These are phyloP conservation scores for Catagonus wagneri DNA, from an alignment of 2,113 vertebrate species.

Conservation along the genomic window DNA sequence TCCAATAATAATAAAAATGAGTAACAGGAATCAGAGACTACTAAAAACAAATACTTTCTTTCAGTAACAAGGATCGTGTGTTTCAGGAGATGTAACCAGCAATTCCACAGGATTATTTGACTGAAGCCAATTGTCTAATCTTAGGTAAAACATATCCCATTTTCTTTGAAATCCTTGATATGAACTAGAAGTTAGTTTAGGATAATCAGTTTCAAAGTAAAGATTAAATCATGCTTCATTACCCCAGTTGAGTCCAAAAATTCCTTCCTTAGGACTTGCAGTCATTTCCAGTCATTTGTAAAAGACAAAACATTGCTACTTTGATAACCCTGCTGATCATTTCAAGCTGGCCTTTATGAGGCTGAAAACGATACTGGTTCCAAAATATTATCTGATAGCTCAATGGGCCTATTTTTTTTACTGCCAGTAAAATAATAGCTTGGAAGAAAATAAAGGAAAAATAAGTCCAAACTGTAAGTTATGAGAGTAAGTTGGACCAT, in stretches of 20 bases:
- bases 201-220: slow-evolving; percentile 64
- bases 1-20: background rate
- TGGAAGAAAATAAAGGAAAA: slow-evolving; percentile 71
- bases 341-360: slow-evolving; percentile 57
- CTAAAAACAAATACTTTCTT: background rate
- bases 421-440: slow-evolving; percentile 65
- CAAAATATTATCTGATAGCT: slow-evolving; percentile 57
- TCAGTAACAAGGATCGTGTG: slow-evolving; percentile 39
- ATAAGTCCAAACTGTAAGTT: slow-evolving; percentile 57
- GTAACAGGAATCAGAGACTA: background rate
- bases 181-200: slow-evolving; percentile 61
- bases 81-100: slow-evolving; percentile 31
- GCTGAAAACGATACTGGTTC: background rate
- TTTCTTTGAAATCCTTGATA: slow-evolving; percentile 62
- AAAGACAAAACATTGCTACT: slow-evolving; percentile 58
- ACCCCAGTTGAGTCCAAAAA: background rate
- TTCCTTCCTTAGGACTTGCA: slow-evolving; percentile 39
- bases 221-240: slow-evolving; percentile 64
- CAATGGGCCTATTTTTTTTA: background rate
- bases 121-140: slow-evolving; percentile 26
- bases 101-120: background rate
- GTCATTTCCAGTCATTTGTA: slow-evolving; percentile 60
- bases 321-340: slow-evolving; percentile 63
- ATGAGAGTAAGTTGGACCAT: slow-evolving; percentile 43
- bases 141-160: slow-evolving; percentile 34